A percentile compares a stretch with the other conserved stretches of the same genome.
These are phyloP conservation scores for Coregonus clupeaformis DNA, from an alignment of 2,113 vertebrate species.

Conservation along the genomic window DNA sequence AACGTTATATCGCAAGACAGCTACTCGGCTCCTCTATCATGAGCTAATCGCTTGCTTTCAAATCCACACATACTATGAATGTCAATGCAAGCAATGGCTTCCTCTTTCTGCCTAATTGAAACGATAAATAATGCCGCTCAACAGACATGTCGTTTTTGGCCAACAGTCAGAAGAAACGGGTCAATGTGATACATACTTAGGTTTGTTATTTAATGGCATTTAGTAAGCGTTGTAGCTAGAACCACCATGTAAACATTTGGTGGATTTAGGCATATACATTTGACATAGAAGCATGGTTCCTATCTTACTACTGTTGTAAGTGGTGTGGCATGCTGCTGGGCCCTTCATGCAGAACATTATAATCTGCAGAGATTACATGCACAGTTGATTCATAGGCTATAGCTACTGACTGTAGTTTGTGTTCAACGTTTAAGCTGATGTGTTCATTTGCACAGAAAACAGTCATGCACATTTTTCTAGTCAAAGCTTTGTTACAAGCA, in stretches of 20 bases:
- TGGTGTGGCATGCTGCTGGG: not conserved
- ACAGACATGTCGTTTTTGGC: conserved; percentile 11
- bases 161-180: conserved; percentile 19
- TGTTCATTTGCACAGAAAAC: too few species aligned
- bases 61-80: not conserved
- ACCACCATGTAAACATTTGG: not conserved
- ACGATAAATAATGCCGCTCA: conserved; percentile 42
- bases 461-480: too few species aligned
- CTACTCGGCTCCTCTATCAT: not conserved
- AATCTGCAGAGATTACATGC: too few species aligned
- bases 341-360: not conserved
- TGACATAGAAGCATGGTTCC: not conserved
- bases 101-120: conserved; percentile 39
- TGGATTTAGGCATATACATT: not conserved
- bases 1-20: not conserved
- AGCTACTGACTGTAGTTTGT: too few species aligned
- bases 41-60: not conserved
- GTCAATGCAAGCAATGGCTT: conserved; percentile 22
- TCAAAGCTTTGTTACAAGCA: too few species aligned
- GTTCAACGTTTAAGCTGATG: too few species aligned
- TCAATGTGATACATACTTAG: not conserved
- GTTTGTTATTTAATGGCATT: not conserved
- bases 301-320: not conserved
- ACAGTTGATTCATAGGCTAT: too few species aligned
- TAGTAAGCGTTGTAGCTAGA: not conserved